phyloP scores from a whole-genome alignment of 2,113 vertebrate species.

The Lycaon pictus region DNA sequence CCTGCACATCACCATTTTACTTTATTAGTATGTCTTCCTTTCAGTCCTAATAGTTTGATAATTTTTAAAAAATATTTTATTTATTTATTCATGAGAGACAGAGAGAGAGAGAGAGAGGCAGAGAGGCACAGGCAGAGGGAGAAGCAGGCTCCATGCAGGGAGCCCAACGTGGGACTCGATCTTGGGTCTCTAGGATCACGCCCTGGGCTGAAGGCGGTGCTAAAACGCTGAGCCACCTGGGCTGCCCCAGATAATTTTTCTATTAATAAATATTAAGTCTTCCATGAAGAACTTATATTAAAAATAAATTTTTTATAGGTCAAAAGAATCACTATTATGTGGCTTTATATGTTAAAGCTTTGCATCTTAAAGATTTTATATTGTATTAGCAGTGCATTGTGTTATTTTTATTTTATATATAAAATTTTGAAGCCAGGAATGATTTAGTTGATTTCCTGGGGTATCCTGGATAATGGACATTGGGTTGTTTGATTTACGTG shows the following conservation, averaged over 20 bases:
- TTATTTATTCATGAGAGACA: no score
- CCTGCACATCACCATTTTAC: not conserved
- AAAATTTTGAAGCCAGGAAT: not conserved
- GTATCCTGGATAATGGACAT: not conserved
- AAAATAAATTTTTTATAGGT: not conserved
- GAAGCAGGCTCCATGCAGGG: no score
- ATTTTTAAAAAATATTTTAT: not conserved
- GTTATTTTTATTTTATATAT: not conserved
- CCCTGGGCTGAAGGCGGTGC: no score
- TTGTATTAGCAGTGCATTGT: not conserved
- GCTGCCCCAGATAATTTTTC: not conserved
- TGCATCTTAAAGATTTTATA: not conserved
- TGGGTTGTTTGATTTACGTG: not conserved
- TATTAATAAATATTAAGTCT: constrained; percentile 6
- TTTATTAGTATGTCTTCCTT: not conserved
- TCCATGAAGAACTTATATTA: not conserved
- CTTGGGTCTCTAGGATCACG: no score
- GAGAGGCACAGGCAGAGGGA: no score
- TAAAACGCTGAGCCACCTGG: no score
- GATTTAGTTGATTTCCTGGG: not conserved
- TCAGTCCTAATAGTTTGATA: not conserved
- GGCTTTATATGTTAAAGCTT: not conserved
- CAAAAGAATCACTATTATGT: not conserved
- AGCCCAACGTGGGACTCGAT: no score
- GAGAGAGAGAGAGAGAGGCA: no score